Percentiles rank a stretch among this genome's conserved stretches.
Evolutionary conservation across 1,140 invertebrate species (phyloP).

Genomic region (Drosophila tristis): DNA sequence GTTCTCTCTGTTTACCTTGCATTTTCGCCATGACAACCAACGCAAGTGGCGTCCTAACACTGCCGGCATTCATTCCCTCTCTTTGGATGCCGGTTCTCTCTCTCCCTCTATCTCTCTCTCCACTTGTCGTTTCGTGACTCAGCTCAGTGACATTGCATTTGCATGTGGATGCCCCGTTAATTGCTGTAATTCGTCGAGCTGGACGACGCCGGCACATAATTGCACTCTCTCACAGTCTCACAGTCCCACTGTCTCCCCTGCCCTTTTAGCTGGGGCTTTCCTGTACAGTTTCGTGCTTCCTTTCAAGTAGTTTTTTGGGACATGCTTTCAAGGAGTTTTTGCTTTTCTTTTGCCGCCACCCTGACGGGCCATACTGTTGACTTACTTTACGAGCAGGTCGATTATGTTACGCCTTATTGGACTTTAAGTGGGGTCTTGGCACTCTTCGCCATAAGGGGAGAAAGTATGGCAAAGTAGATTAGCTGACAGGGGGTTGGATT

Average conservation of each 20-base stretch:
- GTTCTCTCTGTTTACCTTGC: conserved; percentile 72
- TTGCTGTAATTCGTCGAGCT: conserved; percentile 72
- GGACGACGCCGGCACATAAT: conserved; percentile 60
- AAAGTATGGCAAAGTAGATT: too few species aligned
- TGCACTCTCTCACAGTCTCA: conserved; percentile 33
- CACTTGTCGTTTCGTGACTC: conserved; percentile 57
- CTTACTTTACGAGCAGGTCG: conserved; percentile 71
- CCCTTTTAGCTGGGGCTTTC: conserved; percentile 17
- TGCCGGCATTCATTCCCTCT: conserved; percentile 34
- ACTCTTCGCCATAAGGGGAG: neutral
- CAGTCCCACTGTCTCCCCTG: neutral
- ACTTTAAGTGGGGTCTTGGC: conserved; percentile 35
- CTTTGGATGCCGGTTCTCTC: conserved; percentile 31
- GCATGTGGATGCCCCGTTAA: conserved; percentile 69
- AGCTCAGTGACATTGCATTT: conserved; percentile 76
- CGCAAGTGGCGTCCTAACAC: conserved; percentile 57
- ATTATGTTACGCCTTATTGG: conserved; percentile 55
- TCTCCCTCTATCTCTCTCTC: conserved; percentile 7
- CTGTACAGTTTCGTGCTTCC: conserved; percentile 65
- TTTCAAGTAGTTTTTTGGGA: conserved; percentile 68
- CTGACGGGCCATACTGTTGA: conserved; percentile 54
- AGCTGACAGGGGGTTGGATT: too few species aligned
- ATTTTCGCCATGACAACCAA: conserved; percentile 62
- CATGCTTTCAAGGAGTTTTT: conserved; percentile 67
- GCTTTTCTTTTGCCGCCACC: conserved; percentile 49